These are phyloP conservation scores for Gavia stellata DNA, from an alignment of 2,113 vertebrate genomes.

Conservation along the genomic window DNA sequence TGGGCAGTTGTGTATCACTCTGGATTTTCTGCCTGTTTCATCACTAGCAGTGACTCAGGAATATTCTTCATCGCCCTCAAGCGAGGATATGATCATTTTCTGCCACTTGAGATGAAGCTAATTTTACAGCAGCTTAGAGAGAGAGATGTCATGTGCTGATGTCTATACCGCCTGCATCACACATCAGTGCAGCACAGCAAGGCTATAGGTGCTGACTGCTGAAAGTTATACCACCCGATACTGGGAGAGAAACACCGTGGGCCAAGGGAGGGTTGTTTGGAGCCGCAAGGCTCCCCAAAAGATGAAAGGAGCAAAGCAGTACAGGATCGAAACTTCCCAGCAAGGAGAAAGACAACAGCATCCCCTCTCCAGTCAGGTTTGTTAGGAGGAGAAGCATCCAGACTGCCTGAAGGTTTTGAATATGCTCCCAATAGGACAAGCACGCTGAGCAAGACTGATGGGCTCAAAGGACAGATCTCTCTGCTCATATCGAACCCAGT, in stretches of 20 bases:
- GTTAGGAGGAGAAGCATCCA: neutral
- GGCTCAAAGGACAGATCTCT: neutral
- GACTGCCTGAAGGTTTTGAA: neutral
- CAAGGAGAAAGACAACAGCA: neutral
- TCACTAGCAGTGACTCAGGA: slow-evolving; percentile 60
- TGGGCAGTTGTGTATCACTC: slow-evolving; percentile 57
- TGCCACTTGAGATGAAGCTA: slow-evolving; percentile 64
- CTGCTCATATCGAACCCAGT: neutral
- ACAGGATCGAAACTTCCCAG: neutral
- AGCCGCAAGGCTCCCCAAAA: neutral
- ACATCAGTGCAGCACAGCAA: neutral
- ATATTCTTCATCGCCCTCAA: slow-evolving; percentile 61
- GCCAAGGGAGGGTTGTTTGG: neutral
- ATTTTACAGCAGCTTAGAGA: slow-evolving; percentile 56
- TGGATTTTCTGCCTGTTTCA: slow-evolving; percentile 58
- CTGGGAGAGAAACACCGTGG: neutral
- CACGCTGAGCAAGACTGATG: neutral
- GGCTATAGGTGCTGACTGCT: neutral
- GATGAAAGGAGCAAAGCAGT: neutral
- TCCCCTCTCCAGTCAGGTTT: neutral
- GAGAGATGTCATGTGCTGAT: slow-evolving; percentile 57
- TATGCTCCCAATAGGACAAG: neutral
- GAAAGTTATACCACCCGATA: neutral
- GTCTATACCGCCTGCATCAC: neutral
- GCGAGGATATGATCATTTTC: slow-evolving; percentile 59